Evolutionary conservation across 2,113 vertebrate genomes (phyloP), one percentile per base, ranked within the genome.

Genomic region (Clarias batrachus): DNA sequence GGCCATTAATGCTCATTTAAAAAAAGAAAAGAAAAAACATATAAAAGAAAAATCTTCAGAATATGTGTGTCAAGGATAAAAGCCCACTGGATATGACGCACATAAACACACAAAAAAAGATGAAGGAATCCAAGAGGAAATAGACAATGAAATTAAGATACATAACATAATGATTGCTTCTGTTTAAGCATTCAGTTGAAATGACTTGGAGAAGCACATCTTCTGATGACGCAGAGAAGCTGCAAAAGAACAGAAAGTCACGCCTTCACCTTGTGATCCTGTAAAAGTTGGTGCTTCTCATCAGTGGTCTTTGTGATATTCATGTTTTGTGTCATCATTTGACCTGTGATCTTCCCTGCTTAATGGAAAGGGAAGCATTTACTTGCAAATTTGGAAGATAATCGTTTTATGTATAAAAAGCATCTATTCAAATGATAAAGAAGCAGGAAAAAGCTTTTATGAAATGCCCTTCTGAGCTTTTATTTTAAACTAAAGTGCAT

Each of bases 131-230:
- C 66, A 77, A 52, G 62, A 80, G 68, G 52, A 88, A 81, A 57
- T 73, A 80, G 86, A 84, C 66, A 88, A 86, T 76, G 76, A 83
- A 83, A 89, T 89, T 81, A 81, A 76, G 65, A 60, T 81, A 85
- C 23, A 4, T 66, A 23, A 9, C 37, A 71, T 85, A 82, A 71
- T 76, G 85, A 33, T 59, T 66, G 56, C 56, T 78, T 83, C 81
- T 52, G 76, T 59, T 74, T 33, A 30, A 89, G 56, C 71, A 83
- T 70, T 65, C 33, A 41, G 23, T 19, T 27, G 13, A 59, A 13
- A 87, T 80, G 68, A 80, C 41, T 14, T 30, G 85, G n/a, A 62
- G 57, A 62, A 3, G 17, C 52, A 78, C 65, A 59, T 33, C 48
- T 13, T 41, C 30, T 41, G 68, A 60, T 82, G 79, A 86, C n/a